Conservation (phyloP, 92 coral and sea anemone species). For the Porites lobata region DNA sequence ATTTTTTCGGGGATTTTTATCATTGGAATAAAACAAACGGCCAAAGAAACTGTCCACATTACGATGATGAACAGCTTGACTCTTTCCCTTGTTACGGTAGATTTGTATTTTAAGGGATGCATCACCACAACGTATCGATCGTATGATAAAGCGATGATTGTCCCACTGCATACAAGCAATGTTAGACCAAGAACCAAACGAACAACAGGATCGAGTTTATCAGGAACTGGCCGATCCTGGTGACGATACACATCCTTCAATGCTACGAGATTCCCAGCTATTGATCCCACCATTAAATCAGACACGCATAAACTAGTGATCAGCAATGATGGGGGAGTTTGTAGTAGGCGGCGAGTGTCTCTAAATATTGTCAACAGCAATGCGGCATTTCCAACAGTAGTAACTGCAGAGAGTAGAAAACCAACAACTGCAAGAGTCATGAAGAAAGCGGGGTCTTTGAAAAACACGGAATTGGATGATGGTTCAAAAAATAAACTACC, state of each 20-base stretch:
- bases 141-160: constrained; percentile 47
- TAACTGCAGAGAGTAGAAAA: constrained; percentile 3
- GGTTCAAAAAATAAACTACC: not conserved
- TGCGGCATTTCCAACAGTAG: constrained; percentile 8
- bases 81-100: constrained; percentile 34
- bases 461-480: not conserved
- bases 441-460: constrained; percentile 7
- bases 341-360: constrained; percentile 15
- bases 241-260: constrained; percentile 14
- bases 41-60: constrained; percentile 43
- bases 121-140: constrained; percentile 64
- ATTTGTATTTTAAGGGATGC: constrained; percentile 43
- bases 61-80: constrained; percentile 29
- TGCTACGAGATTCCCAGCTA: constrained; percentile 40
- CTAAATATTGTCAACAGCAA: constrained; percentile 15
- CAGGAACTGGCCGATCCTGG: constrained; percentile 22
- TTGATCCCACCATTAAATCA: constrained; percentile 15
- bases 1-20: constrained; percentile 43
- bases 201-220: constrained; percentile 4
- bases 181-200: constrained; percentile 29
- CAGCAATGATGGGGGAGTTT: constrained; percentile 28
- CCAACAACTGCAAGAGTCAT: constrained; percentile 25
- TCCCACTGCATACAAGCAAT: constrained; percentile 51
- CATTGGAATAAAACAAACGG: constrained; percentile 56
- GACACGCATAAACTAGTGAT: constrained; percentile 25